Base-by-base conservation (phyloP, 2,888 invertebrate species). In the Oligia strigilis region DNA sequence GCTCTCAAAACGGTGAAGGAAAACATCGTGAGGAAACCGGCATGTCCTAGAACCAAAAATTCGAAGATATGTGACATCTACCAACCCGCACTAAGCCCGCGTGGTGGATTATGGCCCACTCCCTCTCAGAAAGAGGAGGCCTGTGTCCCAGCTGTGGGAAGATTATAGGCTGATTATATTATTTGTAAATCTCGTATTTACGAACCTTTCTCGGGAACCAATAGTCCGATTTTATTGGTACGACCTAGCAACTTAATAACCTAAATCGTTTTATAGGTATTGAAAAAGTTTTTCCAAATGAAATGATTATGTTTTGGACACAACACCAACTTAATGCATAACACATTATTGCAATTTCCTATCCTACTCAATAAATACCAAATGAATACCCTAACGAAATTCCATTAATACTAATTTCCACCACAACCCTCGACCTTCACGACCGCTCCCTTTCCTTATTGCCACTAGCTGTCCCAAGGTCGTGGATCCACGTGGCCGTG, bases 361-460 rank as follows among this genome's bases (percentile, higher is more conserved):
- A 43, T 14, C 36, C 23, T 29, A 23, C 17, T n/a, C 13, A 85
- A 75, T 60, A n/a, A n/a, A n/a, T n/a, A n/a, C n/a, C n/a, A n/a
- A n/a, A 73, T 73, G 62, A 46, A 62, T 40, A 60, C 14, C 4
- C 14, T 14, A 49, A 66, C 69, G 46, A 36, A 64, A 1, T 14
- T 43, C 72, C n/a, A 78, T 81, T 81, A 76, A 85, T 85, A 81
- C 75, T 75, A 78, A 81, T 83, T 76, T 71, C 52, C 5, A 40
- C 17, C 55, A 36, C 14, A 66, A 70, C 65, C 66, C 64, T 72
- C 76, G 66, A 60, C 85, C 81, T 85, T 81, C 64, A n/a, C 19
- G 55, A 11, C 23, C 75, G 14, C 60, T 73, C 66, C 72, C 43
- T 65, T 76, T 75, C 74, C 65, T 62, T 77, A 73, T 72, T 43